phyloP scores from a whole-genome alignment of 64 coral and sea anemone species.

The Trachythela sp. region DNA sequence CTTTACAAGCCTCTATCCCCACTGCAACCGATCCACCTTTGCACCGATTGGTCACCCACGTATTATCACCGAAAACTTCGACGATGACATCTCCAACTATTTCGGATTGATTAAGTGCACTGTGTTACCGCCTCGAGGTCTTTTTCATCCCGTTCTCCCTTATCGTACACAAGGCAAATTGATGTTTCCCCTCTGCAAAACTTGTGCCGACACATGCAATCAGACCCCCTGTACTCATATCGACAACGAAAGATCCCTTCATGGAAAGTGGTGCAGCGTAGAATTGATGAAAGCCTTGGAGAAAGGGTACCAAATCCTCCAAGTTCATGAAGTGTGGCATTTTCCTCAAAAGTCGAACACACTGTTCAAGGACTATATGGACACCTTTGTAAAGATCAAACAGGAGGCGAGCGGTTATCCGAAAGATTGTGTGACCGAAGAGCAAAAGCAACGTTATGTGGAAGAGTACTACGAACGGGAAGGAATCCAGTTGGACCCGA shows the following conservation, averaged over 20 bases:
- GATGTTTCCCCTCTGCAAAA: slow-evolving; percentile 31
- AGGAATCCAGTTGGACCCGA: background rate
- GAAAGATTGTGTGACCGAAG: background rate
- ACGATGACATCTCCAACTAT: background rate
- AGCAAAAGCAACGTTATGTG: background rate
- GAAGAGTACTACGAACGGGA: background rate
- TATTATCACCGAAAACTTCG: slow-evolving; percentile 22
- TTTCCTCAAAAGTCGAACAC: background rate
- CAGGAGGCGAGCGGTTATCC: background rate
- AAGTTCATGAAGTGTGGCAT: slow-evolving; percentile 29
- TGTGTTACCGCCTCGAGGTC: slow-evolving; percentile 5
- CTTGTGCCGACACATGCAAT: background rate
- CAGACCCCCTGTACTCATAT: background rate
- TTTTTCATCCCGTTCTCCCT: slow-evolving; percentile 33
- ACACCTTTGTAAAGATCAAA: background rate
- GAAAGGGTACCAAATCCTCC: slow-evolving; percentile 13
- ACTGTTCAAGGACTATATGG: background rate
- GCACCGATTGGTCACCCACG: slow-evolving; percentile 23
- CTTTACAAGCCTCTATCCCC: background rate
- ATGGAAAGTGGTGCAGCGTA: background rate
- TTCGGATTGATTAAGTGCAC: slow-evolving; percentile 15
- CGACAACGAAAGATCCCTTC: background rate
- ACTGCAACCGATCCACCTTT: slow-evolving; percentile 6
- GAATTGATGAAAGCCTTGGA: background rate
- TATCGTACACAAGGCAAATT: background rate